Evolutionary conservation across 30 jellyfish, hydroid and myxozoan species (phyloP).

Genomic region (Turritopsis dohrnii): DNA sequence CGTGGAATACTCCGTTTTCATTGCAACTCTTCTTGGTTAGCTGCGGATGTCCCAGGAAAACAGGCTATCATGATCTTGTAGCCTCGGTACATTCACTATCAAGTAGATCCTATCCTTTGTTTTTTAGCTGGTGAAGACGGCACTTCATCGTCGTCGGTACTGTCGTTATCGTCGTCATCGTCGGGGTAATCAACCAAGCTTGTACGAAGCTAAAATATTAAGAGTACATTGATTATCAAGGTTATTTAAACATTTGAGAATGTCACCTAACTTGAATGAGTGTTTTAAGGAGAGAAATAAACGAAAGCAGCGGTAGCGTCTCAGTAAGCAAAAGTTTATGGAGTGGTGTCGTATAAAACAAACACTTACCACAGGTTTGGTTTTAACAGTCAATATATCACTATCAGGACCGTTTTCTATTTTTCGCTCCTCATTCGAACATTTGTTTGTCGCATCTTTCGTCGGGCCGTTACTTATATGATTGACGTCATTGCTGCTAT

Average conservation of each 20-base stretch:
- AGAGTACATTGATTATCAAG: too few relatives aligned
- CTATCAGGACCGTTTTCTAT: neutral
- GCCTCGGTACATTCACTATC: neutral
- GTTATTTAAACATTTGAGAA: too few relatives aligned
- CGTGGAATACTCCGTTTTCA: too few relatives aligned
- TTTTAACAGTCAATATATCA: neutral
- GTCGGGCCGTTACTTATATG: neutral
- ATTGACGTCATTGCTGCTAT: neutral
- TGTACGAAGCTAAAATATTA: slow-evolving; percentile 64
- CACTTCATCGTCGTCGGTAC: slow-evolving; percentile 69
- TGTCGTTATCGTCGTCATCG: slow-evolving; percentile 86
- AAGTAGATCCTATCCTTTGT: slow-evolving; percentile 50
- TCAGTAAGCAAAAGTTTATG: neutral
- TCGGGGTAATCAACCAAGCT: slow-evolving; percentile 98
- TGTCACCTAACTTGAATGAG: too few relatives aligned
- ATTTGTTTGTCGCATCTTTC: neutral
- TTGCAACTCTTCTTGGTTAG: neutral
- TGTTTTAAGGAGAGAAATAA: too few relatives aligned
- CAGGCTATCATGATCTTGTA: neutral
- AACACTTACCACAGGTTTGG: neutral
- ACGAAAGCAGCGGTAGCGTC: too few relatives aligned
- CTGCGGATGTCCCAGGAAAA: neutral
- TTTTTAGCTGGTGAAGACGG: slow-evolving; percentile 86
- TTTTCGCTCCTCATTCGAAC: neutral
- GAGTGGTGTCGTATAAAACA: neutral